phyloP scores from a whole-genome alignment of 2,888 invertebrate genomes.

The Drosophila prolongata region DNA sequence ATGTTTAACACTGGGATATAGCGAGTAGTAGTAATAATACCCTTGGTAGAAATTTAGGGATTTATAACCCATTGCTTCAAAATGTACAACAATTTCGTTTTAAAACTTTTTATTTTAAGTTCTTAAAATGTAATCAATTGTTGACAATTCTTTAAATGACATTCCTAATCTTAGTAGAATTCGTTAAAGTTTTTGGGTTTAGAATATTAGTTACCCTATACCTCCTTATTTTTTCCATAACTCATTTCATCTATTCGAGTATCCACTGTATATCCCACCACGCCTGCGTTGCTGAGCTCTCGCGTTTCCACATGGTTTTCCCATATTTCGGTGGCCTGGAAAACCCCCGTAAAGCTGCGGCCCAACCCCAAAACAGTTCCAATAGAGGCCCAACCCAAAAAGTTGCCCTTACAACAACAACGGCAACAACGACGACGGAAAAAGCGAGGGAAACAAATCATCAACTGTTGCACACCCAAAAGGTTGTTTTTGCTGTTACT shows the following conservation, averaged over 20 bases:
- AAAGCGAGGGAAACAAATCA: slow-evolving; percentile 32
- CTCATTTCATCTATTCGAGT: not conserved
- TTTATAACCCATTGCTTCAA: no score
- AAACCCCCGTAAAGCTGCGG: slow-evolving; percentile 57
- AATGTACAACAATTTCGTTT: no score
- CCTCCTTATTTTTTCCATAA: not conserved
- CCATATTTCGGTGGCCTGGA: slow-evolving; percentile 44
- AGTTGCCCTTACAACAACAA: slow-evolving; percentile 66
- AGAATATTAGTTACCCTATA: no score
- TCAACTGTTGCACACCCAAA: slow-evolving; percentile 69
- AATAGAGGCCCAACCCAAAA: slow-evolving; percentile 66
- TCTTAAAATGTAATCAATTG: no score
- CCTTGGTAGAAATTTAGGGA: no score
- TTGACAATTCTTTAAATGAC: no score
- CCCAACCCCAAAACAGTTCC: slow-evolving; percentile 43
- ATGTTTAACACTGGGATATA: no score
- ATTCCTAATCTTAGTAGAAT: no score
- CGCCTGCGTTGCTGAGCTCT: slow-evolving; percentile 71
- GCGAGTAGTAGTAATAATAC: no score
- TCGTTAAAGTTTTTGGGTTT: no score
- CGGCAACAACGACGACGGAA: slow-evolving; percentile 7
- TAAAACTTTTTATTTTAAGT: no score
- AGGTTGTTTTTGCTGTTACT: slow-evolving; percentile 23
- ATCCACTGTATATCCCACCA: slow-evolving; percentile 31
- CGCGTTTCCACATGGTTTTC: slow-evolving; percentile 78